Percentiles rank a stretch among this genome's conserved stretches.
phyloP scores from a whole-genome alignment of 2,888 invertebrate species.

The Beris morrisii region DNA sequence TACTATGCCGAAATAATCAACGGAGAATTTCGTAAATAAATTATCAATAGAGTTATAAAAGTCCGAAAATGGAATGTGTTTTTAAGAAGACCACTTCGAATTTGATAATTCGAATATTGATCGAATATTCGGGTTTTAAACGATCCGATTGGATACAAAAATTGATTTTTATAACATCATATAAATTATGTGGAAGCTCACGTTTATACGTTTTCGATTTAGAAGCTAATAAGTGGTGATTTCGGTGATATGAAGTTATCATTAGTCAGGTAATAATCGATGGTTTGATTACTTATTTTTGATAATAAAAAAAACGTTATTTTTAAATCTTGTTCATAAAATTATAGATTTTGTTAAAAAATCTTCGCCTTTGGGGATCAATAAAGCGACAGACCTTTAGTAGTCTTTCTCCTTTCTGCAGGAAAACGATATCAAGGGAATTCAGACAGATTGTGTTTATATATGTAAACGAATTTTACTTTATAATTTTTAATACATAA shows the following conservation, averaged over 20 bases:
- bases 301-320: slow-evolving; percentile 7
- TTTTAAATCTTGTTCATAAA: too few relatives aligned
- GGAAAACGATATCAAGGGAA: too few relatives aligned
- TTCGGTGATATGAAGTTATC: slow-evolving; percentile 18
- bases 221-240: slow-evolving; percentile 30
- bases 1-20: background rate
- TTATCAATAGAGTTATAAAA: slow-evolving; percentile 32
- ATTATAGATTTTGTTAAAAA: too few relatives aligned
- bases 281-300: slow-evolving; percentile 22
- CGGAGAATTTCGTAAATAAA: slow-evolving; percentile 19
- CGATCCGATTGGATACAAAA: slow-evolving; percentile 12
- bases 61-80: slow-evolving; percentile 16
- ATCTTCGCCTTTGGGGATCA: too few relatives aligned
- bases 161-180: slow-evolving; percentile 19
- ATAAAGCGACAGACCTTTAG: too few relatives aligned
- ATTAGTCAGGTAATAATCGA: slow-evolving; percentile 20
- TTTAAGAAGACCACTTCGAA: slow-evolving; percentile 30
- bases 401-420: too few relatives aligned
- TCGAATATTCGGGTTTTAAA: slow-evolving; percentile 23
- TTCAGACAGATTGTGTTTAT: too few relatives aligned
- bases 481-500: too few relatives aligned
- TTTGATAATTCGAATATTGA: slow-evolving; percentile 21
- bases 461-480: too few relatives aligned
- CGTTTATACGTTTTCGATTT: slow-evolving; percentile 28
- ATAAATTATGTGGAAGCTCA: slow-evolving; percentile 3